phyloP scores from a whole-genome alignment of 2,797 vertebrate genomes.

The Yasuhikotakia modesta region DNA sequence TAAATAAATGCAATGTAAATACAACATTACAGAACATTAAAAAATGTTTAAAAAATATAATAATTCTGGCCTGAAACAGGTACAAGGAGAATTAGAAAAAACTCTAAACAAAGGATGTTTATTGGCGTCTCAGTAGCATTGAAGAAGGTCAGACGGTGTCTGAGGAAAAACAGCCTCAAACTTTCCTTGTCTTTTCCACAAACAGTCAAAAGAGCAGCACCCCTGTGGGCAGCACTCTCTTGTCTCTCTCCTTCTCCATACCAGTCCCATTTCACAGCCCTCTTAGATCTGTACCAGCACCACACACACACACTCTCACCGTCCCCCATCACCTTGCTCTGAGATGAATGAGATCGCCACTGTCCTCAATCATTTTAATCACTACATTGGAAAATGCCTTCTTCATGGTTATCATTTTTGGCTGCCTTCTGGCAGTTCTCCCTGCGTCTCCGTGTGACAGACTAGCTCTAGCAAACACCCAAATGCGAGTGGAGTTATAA shows the following conservation, averaged over 20 bases:
- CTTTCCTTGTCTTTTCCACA: constrained; percentile 65
- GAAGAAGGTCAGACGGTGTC: constrained; percentile 71
- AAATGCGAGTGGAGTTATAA: constrained; percentile 39
- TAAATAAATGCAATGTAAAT: not conserved
- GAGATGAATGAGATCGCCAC: constrained; percentile 75
- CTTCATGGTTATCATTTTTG: constrained; percentile 68
- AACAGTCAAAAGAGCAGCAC: constrained; percentile 65
- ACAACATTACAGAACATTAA: too few relatives aligned
- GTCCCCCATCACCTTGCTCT: constrained; percentile 79
- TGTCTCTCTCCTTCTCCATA: constrained; percentile 55
- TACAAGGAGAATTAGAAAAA: not conserved
- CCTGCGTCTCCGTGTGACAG: constrained; percentile 47
- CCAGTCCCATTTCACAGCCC: constrained; percentile 75
- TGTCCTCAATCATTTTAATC: constrained; percentile 82
- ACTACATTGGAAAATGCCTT: constrained; percentile 75
- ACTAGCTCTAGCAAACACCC: constrained; percentile 55
- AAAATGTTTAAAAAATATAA: not conserved
- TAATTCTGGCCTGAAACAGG: not conserved
- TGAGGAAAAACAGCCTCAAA: constrained; percentile 48
- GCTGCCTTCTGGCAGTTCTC: constrained; percentile 68
- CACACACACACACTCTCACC: constrained; percentile 25
- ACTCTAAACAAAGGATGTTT: not conserved
- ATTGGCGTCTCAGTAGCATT: constrained; percentile 31
- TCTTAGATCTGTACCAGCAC: constrained; percentile 67
- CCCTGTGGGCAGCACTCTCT: constrained; percentile 66